Conservation (phyloP, 2,888 invertebrate genomes). For the Hirtodrosophila confusa region DNA sequence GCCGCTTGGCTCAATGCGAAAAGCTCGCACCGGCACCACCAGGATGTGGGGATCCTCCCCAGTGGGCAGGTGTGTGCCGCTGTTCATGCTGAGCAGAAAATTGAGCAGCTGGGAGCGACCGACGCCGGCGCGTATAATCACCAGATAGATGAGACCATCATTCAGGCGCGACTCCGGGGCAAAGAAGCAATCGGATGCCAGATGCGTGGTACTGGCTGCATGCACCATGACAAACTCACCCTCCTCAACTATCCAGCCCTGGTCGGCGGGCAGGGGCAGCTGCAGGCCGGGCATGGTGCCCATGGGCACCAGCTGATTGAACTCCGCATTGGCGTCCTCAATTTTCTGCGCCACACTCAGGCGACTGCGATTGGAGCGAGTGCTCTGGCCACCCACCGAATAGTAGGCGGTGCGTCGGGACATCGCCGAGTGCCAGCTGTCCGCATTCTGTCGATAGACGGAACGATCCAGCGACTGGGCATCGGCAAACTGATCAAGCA, state of each 20-base stretch:
- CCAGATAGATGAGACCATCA: conserved; percentile 96
- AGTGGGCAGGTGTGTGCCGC: conserved; percentile 91
- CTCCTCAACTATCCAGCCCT: conserved; percentile 90
- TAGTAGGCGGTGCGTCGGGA: conserved; percentile 91
- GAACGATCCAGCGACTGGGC: conserved; percentile 84
- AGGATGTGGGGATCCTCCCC: conserved; percentile 88
- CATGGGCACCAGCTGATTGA: conserved; percentile 51
- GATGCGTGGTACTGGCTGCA: conserved; percentile 94
- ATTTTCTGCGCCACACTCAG: conserved; percentile 64
- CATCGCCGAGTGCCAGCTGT: conserved; percentile 93
- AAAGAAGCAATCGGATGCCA: conserved; percentile 93
- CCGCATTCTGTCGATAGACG: conserved; percentile 85
- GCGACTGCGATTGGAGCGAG: conserved; percentile 84
- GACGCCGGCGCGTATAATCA: conserved; percentile 92
- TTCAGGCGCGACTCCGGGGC: conserved; percentile 94
- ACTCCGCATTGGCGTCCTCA: conserved; percentile 75
- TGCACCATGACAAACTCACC: conserved; percentile 92
- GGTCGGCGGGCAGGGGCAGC: conserved; percentile 87
- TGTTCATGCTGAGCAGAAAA: conserved; percentile 91
- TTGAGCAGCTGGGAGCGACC: conserved; percentile 90
- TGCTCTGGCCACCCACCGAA: conserved; percentile 91
- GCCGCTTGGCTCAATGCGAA: conserved; percentile 92
- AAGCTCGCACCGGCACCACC: conserved; percentile 94
- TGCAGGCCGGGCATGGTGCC: conserved; percentile 85
- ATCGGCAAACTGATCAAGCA: conserved; percentile 65